Evolutionary conservation across 2,797 vertebrate species (phyloP), one percentile per base, ranked within the genome.

Genomic region (Iguana delicatissima): DNA sequence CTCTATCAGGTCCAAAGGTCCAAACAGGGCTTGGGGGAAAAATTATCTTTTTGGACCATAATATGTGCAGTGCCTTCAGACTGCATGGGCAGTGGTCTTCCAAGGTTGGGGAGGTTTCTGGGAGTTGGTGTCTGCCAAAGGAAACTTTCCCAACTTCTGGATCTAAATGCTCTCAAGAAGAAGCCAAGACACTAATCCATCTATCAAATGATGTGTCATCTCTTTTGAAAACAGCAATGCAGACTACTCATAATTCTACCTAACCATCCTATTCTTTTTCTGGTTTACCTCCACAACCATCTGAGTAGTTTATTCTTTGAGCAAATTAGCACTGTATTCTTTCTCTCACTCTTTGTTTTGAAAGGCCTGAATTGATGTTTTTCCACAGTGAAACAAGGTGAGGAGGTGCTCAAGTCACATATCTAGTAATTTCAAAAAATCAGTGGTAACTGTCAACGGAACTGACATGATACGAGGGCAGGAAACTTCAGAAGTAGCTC

Each of bases 1-100:
- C 91, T 92, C 92, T 86, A 29, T 26, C 6, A 80, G 86, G 92
- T 29, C 1, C 42, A 86, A 79, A 80, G 86, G 92, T 29, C 1
- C 42, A 86, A 79, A 50, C 38, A 79, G 42, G 24, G 20, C 7
- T 42, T 77, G 74, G 20, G 72, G 8, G 29, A 3, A 76, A 42
- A 13, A 6, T 76, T 38, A 76, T 35, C 26, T 77, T 50, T 76
- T 46, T 77, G 38, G 74, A 77, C 35, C 22, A 24, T 24, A 22
- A 42, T 20, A 42, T 7, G 6, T 38, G 26, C 6, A 79, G 18
- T 79, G 22, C 8, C 10, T 5, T 20, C 18, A 79, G 42, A 1
- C 7, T 46, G 35, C 38, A 46, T 79, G 35, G 16, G 16, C 24
- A 24, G 42, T 79, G 42, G 35, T 69, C 26, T 69, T 69, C 4